A percentile compares a stretch with the other conserved stretches of the same genome.
phyloP scores from a whole-genome alignment of 2,888 invertebrate genomes.

The Tineola bisselliella region DNA sequence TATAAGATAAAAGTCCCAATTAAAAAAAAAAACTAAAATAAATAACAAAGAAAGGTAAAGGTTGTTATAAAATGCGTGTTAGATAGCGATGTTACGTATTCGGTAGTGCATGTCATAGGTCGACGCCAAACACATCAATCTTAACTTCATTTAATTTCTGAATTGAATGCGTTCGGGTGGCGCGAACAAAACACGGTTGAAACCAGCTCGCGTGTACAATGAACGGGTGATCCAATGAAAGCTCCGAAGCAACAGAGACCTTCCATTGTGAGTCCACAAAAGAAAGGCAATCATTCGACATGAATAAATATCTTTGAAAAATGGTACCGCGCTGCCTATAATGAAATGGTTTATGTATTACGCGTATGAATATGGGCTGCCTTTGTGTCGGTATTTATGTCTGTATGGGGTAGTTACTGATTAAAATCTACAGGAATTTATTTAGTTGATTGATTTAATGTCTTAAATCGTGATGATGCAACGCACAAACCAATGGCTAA shows the following conservation, averaged over 20 bases:
- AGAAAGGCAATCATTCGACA: slow-evolving; percentile 67
- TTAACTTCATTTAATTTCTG: slow-evolving; percentile 56
- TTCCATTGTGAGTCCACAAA: slow-evolving; percentile 62
- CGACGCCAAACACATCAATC: slow-evolving; percentile 64
- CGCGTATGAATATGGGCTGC: background rate
- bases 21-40: background rate
- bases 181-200: slow-evolving; percentile 42
- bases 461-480: background rate
- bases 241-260: slow-evolving; percentile 26
- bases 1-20: too few species aligned
- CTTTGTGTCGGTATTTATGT: background rate
- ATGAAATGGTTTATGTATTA: slow-evolving; percentile 64
- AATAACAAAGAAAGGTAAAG: slow-evolving; percentile 33
- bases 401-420: background rate
- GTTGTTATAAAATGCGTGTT: slow-evolving; percentile 48
- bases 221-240: slow-evolving; percentile 23
- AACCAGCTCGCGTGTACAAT: slow-evolving; percentile 44
- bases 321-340: slow-evolving; percentile 53
- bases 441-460: background rate
- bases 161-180: slow-evolving; percentile 32
- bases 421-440: background rate
- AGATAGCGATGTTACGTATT: slow-evolving; percentile 28
- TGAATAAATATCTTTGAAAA: slow-evolving; percentile 68
- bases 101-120: slow-evolving; percentile 67
- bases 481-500: too few species aligned